Conservation (phyloP, 2,888 invertebrate genomes). For the Leptopterna dolabrata region DNA sequence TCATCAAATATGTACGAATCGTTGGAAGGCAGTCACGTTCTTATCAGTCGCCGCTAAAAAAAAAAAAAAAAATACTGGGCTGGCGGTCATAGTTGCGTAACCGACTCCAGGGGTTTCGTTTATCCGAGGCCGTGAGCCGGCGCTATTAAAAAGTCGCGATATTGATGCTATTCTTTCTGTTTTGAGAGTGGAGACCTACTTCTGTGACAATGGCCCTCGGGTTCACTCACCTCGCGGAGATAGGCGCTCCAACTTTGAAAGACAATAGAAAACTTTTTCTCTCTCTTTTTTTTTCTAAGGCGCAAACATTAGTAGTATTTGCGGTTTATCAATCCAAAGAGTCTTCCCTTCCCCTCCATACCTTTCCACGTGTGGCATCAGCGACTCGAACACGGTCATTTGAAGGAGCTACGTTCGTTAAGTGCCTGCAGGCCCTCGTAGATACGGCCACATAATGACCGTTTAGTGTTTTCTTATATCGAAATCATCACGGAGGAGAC, state of each 20-base stretch:
- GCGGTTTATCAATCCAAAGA: constrained; percentile 30
- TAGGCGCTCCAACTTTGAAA: constrained; percentile 33
- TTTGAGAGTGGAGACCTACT: constrained; percentile 21
- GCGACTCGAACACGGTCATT: background rate
- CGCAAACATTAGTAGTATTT: constrained; percentile 16
- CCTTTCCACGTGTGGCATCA: background rate
- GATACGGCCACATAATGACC: background rate
- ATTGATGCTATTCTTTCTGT: constrained; percentile 4
- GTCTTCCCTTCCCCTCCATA: background rate
- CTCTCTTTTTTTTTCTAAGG: background rate
- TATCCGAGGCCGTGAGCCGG: background rate
- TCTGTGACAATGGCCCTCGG: constrained; percentile 5
- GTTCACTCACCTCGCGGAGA: constrained; percentile 41
- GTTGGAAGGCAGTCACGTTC: no score
- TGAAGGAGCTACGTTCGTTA: background rate
- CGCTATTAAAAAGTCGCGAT: constrained; percentile 8
- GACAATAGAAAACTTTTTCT: constrained; percentile 26
- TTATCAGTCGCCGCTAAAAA: background rate
- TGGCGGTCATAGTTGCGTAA: background rate
- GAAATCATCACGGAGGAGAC: background rate
- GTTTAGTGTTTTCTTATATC: background rate
- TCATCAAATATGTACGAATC: no score
- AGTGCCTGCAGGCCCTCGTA: background rate
- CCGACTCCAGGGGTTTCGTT: background rate
- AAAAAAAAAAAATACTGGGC: background rate